Evolutionary conservation across 2,888 invertebrate genomes (phyloP), one percentile per base, ranked within the genome.

Genomic region (Silvanus unidentatus): DNA sequence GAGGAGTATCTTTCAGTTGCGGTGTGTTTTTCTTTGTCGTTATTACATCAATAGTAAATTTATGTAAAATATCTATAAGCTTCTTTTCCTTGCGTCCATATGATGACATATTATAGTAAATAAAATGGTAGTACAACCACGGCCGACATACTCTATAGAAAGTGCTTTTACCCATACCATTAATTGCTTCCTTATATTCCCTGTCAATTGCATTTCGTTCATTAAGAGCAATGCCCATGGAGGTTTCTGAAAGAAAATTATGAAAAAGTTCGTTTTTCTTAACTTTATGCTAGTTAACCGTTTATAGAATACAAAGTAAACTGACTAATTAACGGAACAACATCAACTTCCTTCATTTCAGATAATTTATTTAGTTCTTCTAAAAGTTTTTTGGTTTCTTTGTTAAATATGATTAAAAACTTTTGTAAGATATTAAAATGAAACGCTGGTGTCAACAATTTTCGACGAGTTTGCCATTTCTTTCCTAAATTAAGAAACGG

Each of bases 161-260:
- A 5, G 8, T 5, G 22, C 4, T 8, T 5, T 57, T 27, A 6
- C 57, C 58, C 42, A 62, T 54, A 47, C 51, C 48, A 14, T 50
- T 36, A 14, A 58, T 40, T 2, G 50, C 43, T 13, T 45, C 11
- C 36, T 47, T 48, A 38, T 58, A 58, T 16, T 41, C 42, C 32
- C 34, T 9, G 30, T 54, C 40, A 1, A 22, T 43, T 8, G 4
- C 8, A 22, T 22, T 8, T 5, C 40, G 43, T 16, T 52, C 44
- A 13, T 50, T 42, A 15, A 47, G 52, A 16, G 49, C 45, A 15
- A 45, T 48, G 9, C 58, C 58, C 53, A 58, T 52, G 6, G 58
- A 45, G 8, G 58, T 55, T 45, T 58, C 57, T 55, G 29, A 12
- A 53, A 49, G 16, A 35, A 44, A 11, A 29, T 32, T 32, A 22